A percentile compares a stretch with the other conserved stretches of the same genome.
These are phyloP conservation scores for Andrena hattorfiana DNA, from an alignment of 2,888 invertebrate genomes.

Conservation along the genomic window DNA sequence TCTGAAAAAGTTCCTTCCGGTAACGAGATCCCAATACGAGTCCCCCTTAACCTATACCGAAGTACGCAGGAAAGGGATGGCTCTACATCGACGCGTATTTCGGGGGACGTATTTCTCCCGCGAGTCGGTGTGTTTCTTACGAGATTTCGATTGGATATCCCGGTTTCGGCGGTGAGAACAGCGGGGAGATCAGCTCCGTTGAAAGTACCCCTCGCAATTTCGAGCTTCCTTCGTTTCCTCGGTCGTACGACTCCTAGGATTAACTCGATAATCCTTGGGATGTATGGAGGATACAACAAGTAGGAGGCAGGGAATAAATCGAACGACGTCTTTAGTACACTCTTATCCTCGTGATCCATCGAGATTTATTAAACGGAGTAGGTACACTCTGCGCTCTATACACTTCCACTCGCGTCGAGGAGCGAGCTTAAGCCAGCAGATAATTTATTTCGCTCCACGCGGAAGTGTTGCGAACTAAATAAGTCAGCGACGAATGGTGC, in stretches of 20 bases:
- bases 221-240: background rate
- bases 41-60: background rate
- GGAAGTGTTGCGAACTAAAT: conserved; percentile 9
- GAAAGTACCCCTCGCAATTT: conserved; percentile 22
- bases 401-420: conserved; percentile 27
- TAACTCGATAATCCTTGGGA: conserved; percentile 67
- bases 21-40: conserved; percentile 45
- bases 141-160: background rate
- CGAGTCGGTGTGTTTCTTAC: background rate
- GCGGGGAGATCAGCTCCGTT: conserved; percentile 16
- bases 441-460: conserved; percentile 58
- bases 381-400: conserved; percentile 33
- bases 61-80: background rate
- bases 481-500: background rate
- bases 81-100: background rate
- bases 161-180: background rate
- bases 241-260: conserved; percentile 39
- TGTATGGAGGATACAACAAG: conserved; percentile 54
- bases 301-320: conserved; percentile 63
- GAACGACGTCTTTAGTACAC: conserved; percentile 62
- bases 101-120: conserved; percentile 6
- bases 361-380: conserved; percentile 69
- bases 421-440: conserved; percentile 48
- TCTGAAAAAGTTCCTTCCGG: conserved; percentile 21
- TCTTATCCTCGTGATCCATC: conserved; percentile 63